Evolutionary conservation across 2,113 vertebrate genomes (phyloP).

Genomic region (Heteronetta atricapilla): DNA sequence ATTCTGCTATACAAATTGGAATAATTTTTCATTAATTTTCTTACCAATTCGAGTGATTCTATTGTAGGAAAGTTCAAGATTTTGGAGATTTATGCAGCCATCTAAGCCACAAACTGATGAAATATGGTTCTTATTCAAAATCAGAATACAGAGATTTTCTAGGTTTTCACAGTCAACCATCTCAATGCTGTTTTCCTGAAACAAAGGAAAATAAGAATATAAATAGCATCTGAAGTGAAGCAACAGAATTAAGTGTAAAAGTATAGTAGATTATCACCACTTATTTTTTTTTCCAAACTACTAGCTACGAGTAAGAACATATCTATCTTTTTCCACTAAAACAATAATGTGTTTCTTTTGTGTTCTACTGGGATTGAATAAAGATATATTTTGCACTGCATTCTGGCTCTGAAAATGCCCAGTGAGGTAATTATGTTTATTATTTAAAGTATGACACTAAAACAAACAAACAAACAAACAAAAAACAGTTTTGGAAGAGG

Average conservation of each 20-base stretch:
- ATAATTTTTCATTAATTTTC: conserved; percentile 5
- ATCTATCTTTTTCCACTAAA: not conserved
- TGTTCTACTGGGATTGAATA: not conserved
- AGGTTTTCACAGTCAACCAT: conserved; percentile 86
- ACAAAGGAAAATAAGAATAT: conserved; percentile 29
- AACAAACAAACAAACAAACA: not conserved
- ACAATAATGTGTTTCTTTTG: not conserved
- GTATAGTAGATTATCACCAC: not conserved
- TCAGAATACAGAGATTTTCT: conserved; percentile 81
- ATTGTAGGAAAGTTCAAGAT: conserved; percentile 90
- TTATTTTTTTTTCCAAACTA: not conserved
- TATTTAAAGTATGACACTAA: not conserved
- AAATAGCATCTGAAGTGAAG: not conserved
- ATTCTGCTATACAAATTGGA: not conserved
- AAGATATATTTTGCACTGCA: not conserved
- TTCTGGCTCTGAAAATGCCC: not conserved
- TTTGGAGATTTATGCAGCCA: conserved; percentile 81
- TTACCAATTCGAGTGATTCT: conserved; percentile 90
- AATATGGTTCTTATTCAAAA: conserved; percentile 85
- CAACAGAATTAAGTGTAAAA: not conserved
- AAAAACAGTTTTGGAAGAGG: not conserved
- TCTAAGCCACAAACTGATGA: conserved; percentile 87
- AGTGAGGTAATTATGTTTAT: not conserved
- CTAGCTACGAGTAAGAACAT: not conserved
- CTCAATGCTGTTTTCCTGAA: conserved; percentile 89